Conservation (phyloP, 1,140 invertebrate species). For the Pseudomyrmex flavicornis region DNA sequence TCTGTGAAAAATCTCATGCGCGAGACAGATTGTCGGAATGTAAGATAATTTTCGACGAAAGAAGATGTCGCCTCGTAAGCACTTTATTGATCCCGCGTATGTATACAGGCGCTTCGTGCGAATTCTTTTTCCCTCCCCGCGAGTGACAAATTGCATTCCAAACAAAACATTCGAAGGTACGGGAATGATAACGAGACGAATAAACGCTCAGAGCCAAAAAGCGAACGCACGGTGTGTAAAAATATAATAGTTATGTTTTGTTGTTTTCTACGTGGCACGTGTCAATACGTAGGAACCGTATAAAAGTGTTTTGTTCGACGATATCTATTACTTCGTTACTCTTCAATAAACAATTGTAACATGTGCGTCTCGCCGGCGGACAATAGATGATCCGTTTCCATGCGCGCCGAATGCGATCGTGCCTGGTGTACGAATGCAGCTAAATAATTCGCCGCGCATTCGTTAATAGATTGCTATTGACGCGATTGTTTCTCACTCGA, state of each 20-base stretch:
- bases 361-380: not conserved
- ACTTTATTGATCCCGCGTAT: not conserved
- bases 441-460: conserved; percentile 22
- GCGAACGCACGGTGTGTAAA: not conserved
- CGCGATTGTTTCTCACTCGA: not conserved
- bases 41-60: too few species aligned
- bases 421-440: not conserved
- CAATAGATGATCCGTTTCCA: conserved; percentile 26
- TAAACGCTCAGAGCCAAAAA: conserved; percentile 19
- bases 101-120: not conserved
- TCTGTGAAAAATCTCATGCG: not conserved
- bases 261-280: not conserved
- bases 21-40: too few species aligned
- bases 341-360: conserved; percentile 42
- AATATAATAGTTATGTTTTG: conserved; percentile 19
- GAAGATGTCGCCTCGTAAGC: not conserved
- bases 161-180: conserved; percentile 38
- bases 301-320: conserved; percentile 33
- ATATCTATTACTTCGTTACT: conserved; percentile 33
- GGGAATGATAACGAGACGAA: not conserved
- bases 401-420: not conserved
- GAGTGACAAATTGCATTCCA: conserved; percentile 20
- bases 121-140: not conserved
- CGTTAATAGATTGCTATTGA: not conserved
- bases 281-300: conserved; percentile 18